These are phyloP conservation scores for Troides helena DNA, from an alignment of 2,888 invertebrate genomes.

Conservation along the genomic window DNA sequence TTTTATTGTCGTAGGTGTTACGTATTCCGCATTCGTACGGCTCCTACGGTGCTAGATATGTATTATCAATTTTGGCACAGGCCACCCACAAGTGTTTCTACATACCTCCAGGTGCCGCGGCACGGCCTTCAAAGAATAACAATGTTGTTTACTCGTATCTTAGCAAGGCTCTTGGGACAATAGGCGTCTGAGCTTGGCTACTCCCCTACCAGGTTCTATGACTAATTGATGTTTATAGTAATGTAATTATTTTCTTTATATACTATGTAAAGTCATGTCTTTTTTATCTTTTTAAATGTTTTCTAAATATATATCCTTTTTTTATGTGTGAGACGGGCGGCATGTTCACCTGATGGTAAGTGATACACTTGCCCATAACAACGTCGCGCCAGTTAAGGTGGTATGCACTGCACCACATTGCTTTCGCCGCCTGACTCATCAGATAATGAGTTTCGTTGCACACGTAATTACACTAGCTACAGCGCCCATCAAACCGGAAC, in stretches of 20 bases:
- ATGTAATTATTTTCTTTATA: conserved; percentile 2
- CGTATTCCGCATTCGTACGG: conserved; percentile 56
- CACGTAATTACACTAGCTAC: too few relatives aligned
- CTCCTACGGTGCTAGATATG: conserved; percentile 48
- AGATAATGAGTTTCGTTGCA: too few relatives aligned
- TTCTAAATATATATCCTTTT: too few relatives aligned
- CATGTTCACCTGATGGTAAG: too few relatives aligned
- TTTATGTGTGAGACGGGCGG: too few relatives aligned
- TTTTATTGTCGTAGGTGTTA: conserved; percentile 37
- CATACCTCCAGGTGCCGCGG: conserved; percentile 52
- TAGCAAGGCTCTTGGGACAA: conserved; percentile 56
- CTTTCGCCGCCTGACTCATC: too few relatives aligned
- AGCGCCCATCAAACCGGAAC: too few relatives aligned
- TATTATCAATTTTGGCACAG: conserved; percentile 50
- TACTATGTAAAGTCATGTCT: background rate
- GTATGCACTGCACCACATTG: too few relatives aligned
- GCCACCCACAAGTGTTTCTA: conserved; percentile 58
- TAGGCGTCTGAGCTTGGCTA: conserved; percentile 60
- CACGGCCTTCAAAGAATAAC: conserved; percentile 57
- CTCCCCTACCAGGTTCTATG: conserved; percentile 52
- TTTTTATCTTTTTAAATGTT: too few relatives aligned
- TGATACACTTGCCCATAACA: too few relatives aligned
- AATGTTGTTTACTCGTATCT: conserved; percentile 49
- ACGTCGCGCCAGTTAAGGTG: too few relatives aligned
- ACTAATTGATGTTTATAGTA: conserved; percentile 33